Evolutionary conservation across 2,888 invertebrate species (phyloP).

Genomic region (Parnassius mnemosyne): DNA sequence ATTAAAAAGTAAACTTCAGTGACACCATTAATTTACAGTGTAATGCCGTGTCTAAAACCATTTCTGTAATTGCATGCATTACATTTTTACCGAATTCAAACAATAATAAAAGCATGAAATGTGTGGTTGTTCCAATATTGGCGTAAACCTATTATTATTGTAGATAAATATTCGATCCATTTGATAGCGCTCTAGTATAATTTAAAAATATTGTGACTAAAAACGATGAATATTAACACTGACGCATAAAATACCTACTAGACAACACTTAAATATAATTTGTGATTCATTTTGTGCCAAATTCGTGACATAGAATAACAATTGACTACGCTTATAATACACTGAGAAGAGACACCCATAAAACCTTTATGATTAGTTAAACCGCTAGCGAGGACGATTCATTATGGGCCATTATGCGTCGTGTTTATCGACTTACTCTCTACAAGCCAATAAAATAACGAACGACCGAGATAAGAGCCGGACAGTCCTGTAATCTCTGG

Average conservation of each 20-base stretch:
- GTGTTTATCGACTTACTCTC: constrained; percentile 79
- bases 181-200: constrained; percentile 1
- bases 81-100: neutral
- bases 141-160: constrained; percentile 18
- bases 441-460: constrained; percentile 80
- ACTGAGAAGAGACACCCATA: constrained; percentile 69
- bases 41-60: constrained; percentile 12
- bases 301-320: constrained; percentile 15
- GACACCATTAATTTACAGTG: constrained; percentile 1
- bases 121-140: constrained; percentile 4
- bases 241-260: too few relatives aligned
- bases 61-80: constrained; percentile 17
- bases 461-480: constrained; percentile 78
- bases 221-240: neutral
- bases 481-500: constrained; percentile 80
- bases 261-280: neutral
- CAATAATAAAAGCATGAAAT: constrained; percentile 18
- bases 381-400: constrained; percentile 75
- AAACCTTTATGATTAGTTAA: constrained; percentile 79
- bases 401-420: constrained; percentile 79
- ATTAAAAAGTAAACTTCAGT: neutral
- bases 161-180: constrained; percentile 11
- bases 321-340: constrained; percentile 19
- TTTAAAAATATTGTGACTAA: neutral
- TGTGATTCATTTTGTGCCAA: constrained; percentile 12